Base-by-base conservation (phyloP, 2,888 invertebrate species). In the Agonopterix alstromeriana region DNA sequence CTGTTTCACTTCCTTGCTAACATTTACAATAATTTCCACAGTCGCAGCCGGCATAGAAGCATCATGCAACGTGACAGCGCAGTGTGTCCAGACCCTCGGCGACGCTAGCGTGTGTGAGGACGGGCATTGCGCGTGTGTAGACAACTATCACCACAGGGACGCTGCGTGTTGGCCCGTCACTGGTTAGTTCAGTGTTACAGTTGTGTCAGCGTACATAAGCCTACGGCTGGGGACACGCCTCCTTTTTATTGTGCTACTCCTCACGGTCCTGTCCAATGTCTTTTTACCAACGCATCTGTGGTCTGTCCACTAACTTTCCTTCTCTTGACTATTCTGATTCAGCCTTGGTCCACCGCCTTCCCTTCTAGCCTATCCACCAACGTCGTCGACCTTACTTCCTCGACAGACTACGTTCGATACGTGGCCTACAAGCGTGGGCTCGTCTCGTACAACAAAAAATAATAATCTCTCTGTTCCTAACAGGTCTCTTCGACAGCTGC, bases 401-500 rank as follows among this genome's bases (percentile, higher is more conserved):
- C 14, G 14, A 14, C 2, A 2, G 14, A 1, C 2, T 27, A 27
- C 27, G 27, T 27, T 7, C 1, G 27, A 3, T 27, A 5, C 5
- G 3, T 1, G 5, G 27, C 1, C 27, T 1, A 27, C 27, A 27
- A 27, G 27, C 7, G 27, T 27, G 7, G 5, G 3, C 27, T 27
- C 27, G 7, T 5, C 27, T 27, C 7, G 27, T 27, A 17, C 17
- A 17, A 4, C 2, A 14, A 2, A 2, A 14, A 14, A 17, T 17
- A 17, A 17, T 17, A 17, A 17, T 4, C 17, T 17, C 2, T 17
- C 4, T 17, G 17, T 17, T 17, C 17, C 17, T 4, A 17, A 17
- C 65, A 89, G 86, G 64, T 48, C 54, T 89, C 0, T 77, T 81
- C 51, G 69, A 75, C 17, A 1, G 57, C 0, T 88, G 88, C 51